A percentile compares a stretch with the other conserved stretches of the same genome.
Conservation (phyloP, 1,140 invertebrate species). For the Rhopalosiphum padi region DNA sequence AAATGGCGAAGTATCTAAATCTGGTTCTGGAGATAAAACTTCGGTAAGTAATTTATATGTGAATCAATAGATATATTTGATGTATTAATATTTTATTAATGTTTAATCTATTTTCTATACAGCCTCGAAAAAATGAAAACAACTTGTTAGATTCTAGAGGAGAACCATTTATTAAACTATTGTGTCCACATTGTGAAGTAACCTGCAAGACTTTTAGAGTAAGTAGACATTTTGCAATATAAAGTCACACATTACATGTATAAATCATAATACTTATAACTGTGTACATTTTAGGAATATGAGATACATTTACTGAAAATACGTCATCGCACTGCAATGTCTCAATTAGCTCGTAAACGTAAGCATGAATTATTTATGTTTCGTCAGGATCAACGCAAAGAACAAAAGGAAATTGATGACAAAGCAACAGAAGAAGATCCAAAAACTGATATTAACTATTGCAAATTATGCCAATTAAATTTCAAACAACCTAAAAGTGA, state of each 20-base stretch:
- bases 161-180: conserved; percentile 67
- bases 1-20: conserved; percentile 42
- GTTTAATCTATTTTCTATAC: conserved; percentile 34
- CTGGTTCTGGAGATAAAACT: conserved; percentile 20
- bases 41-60: conserved; percentile 27
- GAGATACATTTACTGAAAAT: conserved; percentile 55
- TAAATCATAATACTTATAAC: background rate
- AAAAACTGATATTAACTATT: conserved; percentile 62
- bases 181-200: conserved; percentile 77
- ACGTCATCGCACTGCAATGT: conserved; percentile 55
- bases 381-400: conserved; percentile 55
- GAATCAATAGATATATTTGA: background rate
- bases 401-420: conserved; percentile 54
- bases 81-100: background rate
- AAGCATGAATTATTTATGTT: conserved; percentile 54
- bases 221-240: conserved; percentile 59
- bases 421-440: conserved; percentile 44
- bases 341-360: conserved; percentile 35
- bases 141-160: conserved; percentile 67
- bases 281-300: conserved; percentile 43
- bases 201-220: conserved; percentile 77
- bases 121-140: conserved; percentile 62
- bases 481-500: conserved; percentile 77
- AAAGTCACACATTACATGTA: background rate
- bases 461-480: conserved; percentile 80